Conservation (phyloP, 2,888 invertebrate species). For the Drosophila cyrtoloma region DNA sequence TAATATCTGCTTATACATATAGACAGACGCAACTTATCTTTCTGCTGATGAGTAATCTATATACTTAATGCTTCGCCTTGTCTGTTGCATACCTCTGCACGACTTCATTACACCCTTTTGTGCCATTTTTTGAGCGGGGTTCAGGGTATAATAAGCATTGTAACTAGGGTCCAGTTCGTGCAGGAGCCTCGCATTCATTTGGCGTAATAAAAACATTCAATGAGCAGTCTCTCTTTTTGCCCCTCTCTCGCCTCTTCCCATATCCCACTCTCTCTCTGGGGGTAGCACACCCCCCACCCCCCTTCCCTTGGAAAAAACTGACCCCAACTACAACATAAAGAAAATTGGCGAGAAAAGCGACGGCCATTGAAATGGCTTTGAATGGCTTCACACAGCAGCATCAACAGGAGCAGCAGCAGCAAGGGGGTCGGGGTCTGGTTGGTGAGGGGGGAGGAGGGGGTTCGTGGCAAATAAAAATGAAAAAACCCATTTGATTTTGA, state of each 20-base stretch:
- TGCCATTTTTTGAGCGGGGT: not conserved
- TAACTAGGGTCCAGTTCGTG: conserved; percentile 47
- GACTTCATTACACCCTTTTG: not conserved
- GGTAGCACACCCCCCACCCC: too few species aligned
- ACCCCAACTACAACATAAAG: conserved; percentile 68
- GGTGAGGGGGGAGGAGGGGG: not conserved
- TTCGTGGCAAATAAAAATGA: conserved; percentile 46
- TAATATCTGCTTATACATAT: not conserved
- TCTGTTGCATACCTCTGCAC: not conserved
- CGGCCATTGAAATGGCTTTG: conserved; percentile 76
- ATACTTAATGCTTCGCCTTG: not conserved
- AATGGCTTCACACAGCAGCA: conserved; percentile 58
- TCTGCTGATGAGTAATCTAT: not conserved
- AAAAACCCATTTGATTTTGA: conserved; percentile 81
- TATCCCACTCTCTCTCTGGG: not conserved
- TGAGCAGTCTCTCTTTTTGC: conserved; percentile 46
- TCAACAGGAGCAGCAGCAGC: conserved; percentile 1
- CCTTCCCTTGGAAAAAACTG: conserved; percentile 29
- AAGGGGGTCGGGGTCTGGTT: too few species aligned
- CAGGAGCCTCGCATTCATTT: conserved; percentile 65
- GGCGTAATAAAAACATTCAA: conserved; percentile 78
- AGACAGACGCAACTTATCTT: not conserved
- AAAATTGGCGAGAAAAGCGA: conserved; percentile 81
- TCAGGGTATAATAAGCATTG: conserved; percentile 35
- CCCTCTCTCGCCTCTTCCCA: not conserved